Conservation (phyloP, 2,888 invertebrate species). For the Leptopilina myrica region DNA sequence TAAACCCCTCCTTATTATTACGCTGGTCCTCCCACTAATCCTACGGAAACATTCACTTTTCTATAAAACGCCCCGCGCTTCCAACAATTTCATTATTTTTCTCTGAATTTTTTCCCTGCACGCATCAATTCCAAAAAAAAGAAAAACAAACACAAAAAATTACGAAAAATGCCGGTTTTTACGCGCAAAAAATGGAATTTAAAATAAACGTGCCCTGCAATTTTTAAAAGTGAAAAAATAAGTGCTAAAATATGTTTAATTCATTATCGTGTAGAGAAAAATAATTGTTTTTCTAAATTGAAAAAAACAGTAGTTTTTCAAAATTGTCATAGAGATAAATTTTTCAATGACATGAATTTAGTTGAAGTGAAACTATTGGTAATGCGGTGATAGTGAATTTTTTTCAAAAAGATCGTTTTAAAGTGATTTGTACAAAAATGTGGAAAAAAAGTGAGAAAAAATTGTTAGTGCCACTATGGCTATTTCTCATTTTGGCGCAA, state of each 20-base stretch:
- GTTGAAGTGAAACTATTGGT: neutral
- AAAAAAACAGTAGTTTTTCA: neutral
- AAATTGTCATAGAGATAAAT: neutral
- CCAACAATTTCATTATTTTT: constrained; percentile 28
- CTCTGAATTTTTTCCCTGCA: constrained; percentile 18
- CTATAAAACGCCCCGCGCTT: constrained; percentile 69
- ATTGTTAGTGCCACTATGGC: constrained; percentile 24
- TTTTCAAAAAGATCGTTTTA: neutral
- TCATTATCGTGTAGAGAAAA: neutral
- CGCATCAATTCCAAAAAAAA: neutral
- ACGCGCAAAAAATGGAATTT: neutral
- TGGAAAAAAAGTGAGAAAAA: constrained; percentile 28
- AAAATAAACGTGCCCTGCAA: neutral
- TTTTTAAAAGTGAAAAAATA: neutral
- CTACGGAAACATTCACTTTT: constrained; percentile 71
- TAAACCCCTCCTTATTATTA: constrained; percentile 37
- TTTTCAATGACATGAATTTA: constrained; percentile 1
- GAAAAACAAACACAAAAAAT: neutral
- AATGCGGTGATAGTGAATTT: constrained; percentile 4
- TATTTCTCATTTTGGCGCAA: constrained; percentile 14
- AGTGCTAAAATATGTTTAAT: neutral
- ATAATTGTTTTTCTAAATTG: neutral
- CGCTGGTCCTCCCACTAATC: constrained; percentile 66
- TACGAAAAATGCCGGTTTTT: neutral
- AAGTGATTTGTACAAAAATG: constrained; percentile 16